Evolutionary conservation across 2,888 invertebrate species (phyloP).

Genomic region (Pedicia rivosa): DNA sequence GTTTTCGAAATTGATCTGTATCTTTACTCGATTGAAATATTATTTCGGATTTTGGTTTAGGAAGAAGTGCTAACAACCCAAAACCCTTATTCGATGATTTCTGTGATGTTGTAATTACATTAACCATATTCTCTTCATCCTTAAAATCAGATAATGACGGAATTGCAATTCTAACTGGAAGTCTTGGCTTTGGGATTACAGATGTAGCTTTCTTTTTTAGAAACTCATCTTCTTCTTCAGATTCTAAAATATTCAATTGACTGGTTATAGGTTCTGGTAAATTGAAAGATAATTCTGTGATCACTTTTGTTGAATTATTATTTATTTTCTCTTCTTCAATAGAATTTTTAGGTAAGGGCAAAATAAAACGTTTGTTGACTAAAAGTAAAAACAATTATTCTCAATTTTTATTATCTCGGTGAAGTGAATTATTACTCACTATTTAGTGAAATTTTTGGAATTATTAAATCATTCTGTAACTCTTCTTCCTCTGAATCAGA

Average conservation of each 20-base stretch:
- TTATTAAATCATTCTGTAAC: too few species aligned
- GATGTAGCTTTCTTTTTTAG: constrained; percentile 38
- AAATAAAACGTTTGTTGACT: too few species aligned
- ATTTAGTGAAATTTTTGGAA: too few species aligned
- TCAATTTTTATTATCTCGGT: too few species aligned
- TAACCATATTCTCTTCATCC: constrained; percentile 15
- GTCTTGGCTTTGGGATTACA: constrained; percentile 21
- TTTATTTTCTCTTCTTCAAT: too few species aligned
- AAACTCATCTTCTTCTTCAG: constrained; percentile 47
- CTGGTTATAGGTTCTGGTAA: constrained; percentile 21
- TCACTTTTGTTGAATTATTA: too few species aligned
- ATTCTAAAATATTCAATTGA: constrained; percentile 12
- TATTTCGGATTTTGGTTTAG: constrained; percentile 42
- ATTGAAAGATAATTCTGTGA: too few species aligned
- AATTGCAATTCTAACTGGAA: constrained; percentile 45
- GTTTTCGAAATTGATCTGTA: constrained; percentile 32
- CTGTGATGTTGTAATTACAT: not conserved
- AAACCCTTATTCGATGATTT: constrained; percentile 14
- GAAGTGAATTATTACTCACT: too few species aligned
- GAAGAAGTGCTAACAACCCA: constrained; percentile 50
- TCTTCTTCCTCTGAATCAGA: too few species aligned
- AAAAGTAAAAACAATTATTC: too few species aligned
- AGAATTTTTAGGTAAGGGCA: too few species aligned
- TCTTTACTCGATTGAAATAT: constrained; percentile 7
- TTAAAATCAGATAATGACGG: constrained; percentile 44